Conservation (phyloP, 2,888 invertebrate genomes). For the Nomada fabriciana region DNA sequence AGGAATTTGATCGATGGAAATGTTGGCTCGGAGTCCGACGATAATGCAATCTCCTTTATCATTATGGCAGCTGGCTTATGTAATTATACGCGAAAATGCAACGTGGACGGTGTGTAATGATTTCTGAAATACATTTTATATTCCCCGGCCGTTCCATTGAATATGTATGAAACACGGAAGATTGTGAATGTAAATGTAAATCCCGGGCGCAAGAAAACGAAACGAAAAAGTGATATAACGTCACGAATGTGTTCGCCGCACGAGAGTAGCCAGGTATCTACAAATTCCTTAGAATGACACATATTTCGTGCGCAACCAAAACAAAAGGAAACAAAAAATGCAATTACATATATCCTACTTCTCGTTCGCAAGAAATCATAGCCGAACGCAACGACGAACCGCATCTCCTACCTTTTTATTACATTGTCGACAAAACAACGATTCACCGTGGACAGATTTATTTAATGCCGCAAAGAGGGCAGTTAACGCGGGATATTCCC, state of each 20-base stretch:
- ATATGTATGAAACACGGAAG: conserved; percentile 54
- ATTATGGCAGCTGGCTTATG: conserved; percentile 57
- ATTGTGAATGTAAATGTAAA: conserved; percentile 25
- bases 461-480: conserved; percentile 41
- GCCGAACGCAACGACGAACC: neutral
- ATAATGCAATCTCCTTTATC: conserved; percentile 63
- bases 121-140: conserved; percentile 48
- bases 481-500: conserved; percentile 53
- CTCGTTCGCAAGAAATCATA: neutral
- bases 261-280: neutral
- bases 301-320: too few species aligned
- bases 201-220: neutral
- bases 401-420: neutral
- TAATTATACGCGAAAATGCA: conserved; percentile 61
- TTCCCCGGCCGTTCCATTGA: conserved; percentile 28
- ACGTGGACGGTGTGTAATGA: conserved; percentile 51
- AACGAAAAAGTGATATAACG: neutral
- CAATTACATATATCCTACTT: neutral
- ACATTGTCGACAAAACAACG: neutral
- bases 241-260: conserved; percentile 8
- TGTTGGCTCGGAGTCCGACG: conserved; percentile 54
- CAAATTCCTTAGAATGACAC: neutral
- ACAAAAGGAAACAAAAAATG: too few species aligned
- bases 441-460: conserved; percentile 41
- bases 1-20: conserved; percentile 67